phyloP scores from a whole-genome alignment of 2,888 invertebrate species.

The Aphelenchoides bicaudatus region DNA sequence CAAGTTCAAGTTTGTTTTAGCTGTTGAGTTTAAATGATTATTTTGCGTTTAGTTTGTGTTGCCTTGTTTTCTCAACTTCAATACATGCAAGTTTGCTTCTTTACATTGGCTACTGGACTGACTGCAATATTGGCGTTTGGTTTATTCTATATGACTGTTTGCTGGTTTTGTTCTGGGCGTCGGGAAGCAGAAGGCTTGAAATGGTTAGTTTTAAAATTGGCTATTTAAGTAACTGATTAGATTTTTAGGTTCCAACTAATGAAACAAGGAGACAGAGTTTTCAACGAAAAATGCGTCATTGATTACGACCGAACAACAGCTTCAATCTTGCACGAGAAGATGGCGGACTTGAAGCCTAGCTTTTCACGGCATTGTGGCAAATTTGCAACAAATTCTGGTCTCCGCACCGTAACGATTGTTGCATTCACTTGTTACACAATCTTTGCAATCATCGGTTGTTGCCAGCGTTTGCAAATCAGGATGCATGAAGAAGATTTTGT shows the following conservation, averaged over 20 bases:
- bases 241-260: too few relatives aligned
- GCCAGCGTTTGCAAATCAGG: conserved; percentile 3
- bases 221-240: too few relatives aligned
- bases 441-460: conserved; percentile 32
- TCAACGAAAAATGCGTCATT: conserved; percentile 35
- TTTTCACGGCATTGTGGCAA: conserved; percentile 42
- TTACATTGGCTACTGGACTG: conserved; percentile 42
- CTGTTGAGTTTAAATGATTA: conserved; percentile 11
- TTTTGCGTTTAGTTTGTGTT: conserved; percentile 38
- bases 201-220: too few relatives aligned
- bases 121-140: conserved; percentile 44
- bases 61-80: conserved; percentile 35
- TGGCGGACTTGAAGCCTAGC: conserved; percentile 46
- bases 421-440: conserved; percentile 47
- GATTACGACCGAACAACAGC: conserved; percentile 38
- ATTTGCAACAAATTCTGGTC: conserved; percentile 35
- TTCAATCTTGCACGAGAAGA: conserved; percentile 49
- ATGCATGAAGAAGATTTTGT: conserved; percentile 45
- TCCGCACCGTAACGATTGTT: conserved; percentile 37
- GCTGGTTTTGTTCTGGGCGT: conserved; percentile 41
- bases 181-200: conserved; percentile 57
- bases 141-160: conserved; percentile 46
- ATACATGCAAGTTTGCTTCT: conserved; percentile 42
- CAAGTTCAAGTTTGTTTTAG: conserved; percentile 20
- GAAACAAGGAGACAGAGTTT: too few relatives aligned